Evolutionary conservation across 2,113 vertebrate genomes (phyloP).

Genomic region (Coturnix japonica): DNA sequence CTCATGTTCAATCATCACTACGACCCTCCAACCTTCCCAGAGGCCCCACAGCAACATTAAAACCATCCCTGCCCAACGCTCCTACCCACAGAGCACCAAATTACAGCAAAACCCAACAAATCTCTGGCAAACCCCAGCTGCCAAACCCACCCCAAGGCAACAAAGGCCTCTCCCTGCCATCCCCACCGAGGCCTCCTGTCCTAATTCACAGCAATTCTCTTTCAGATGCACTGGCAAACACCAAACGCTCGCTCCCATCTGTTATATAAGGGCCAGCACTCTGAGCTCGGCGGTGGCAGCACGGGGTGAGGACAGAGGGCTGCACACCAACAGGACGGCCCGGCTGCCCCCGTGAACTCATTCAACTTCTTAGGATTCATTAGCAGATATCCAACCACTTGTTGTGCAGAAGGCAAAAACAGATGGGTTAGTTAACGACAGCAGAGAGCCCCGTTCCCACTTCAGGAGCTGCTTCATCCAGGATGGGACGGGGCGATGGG

Average conservation of each 20-base stretch:
- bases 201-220: slow-evolving; percentile 60
- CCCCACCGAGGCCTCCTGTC: slow-evolving; percentile 67
- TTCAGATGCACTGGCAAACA: slow-evolving; percentile 51
- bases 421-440: not conserved
- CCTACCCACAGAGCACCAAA: not conserved
- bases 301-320: not conserved
- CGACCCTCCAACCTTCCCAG: not conserved
- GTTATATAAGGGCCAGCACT: slow-evolving; percentile 42
- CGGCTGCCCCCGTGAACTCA: not conserved
- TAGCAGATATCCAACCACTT: slow-evolving; percentile 43
- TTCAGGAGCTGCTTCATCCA: not conserved
- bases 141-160: not conserved
- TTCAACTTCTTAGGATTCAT: not conserved
- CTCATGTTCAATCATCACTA: no score
- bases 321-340: not conserved
- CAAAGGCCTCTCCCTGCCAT: slow-evolving; percentile 1
- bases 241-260: slow-evolving; percentile 44
- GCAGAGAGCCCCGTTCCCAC: rapidly evolving
- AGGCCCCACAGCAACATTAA: not conserved
- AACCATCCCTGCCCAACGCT: not conserved
- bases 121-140: slow-evolving; percentile 9
- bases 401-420: slow-evolving; percentile 4
- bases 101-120: slow-evolving; percentile 27
- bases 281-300: no score
- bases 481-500: rapidly evolving